Base-by-base conservation (phyloP, 2,797 vertebrate species). In the Etheostoma perlongum region DNA sequence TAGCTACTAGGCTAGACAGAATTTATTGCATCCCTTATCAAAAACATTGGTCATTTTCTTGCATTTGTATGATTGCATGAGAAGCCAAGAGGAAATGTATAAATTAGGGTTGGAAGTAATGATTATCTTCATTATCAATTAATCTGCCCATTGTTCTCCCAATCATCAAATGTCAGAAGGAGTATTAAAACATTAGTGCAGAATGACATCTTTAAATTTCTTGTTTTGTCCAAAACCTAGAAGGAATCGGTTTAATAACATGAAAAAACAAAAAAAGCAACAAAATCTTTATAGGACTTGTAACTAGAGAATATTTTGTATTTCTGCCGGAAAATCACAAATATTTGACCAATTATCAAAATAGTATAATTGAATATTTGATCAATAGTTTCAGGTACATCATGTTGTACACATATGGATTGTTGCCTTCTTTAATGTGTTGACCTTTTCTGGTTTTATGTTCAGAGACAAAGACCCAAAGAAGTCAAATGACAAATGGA, bases 401-500 rank as follows among this genome's bases (percentile, higher is more conserved):
- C 36, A 11, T 40, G 19, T 40, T 11, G 1, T 19, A 8, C 10
- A 2, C 12, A 1, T 55, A 57, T 74, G 6, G 2, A 53, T 47
- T 54, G n/a, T 70, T 19, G 9, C 4, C 3, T 76, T 74, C 7
- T 46, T 63, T 40, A 53, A 57, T 61, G 21, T 75, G 23, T 68
- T 40, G 1, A 12, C 0, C 0, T 11, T 46, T 76, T 58, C 15
- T 76, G 23, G 19, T 76, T 82, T 67, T 40, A 6, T 78, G 16
- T 33, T 73, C 74, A 91, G 89, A 76, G 79, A 66, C 4, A 82
- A 71, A 68, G 70, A 84, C 10, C 40, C 46, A 0, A 71, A 64
- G 25, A 61, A 60, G 8, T 19, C 59, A 13, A 48, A 69, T 1
- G 85, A 78, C 14, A 91, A 74, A 57, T 94, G 91, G 92, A 82